Percentiles rank a stretch among this genome's conserved stretches.
phyloP scores from a whole-genome alignment of 2,888 invertebrate species.

The Lasius platythorax region DNA sequence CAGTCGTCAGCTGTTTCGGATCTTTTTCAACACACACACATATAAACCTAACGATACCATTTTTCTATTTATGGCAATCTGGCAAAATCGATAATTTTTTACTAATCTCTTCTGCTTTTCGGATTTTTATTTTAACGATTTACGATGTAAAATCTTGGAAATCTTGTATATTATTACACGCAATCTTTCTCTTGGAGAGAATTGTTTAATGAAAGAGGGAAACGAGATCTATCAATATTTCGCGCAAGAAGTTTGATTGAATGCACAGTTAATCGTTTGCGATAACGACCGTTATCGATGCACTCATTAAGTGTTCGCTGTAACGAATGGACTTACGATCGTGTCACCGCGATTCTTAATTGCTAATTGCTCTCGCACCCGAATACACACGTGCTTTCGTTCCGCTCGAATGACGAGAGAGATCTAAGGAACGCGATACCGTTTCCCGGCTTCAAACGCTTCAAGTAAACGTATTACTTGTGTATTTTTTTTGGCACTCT shows the following conservation, averaged over 20 bases:
- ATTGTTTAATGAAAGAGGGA: conserved; percentile 4
- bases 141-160: neutral
- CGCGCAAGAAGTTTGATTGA: conserved; percentile 5
- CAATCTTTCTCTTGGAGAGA: neutral
- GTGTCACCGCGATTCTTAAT: conserved; percentile 79
- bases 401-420: conserved; percentile 19
- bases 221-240: neutral
- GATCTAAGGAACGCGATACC: conserved; percentile 15
- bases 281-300: conserved; percentile 13
- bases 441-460: neutral
- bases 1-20: neutral
- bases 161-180: neutral
- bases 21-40: no score
- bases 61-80: neutral
- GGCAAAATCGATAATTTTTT: neutral
- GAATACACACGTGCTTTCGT: conserved; percentile 58
- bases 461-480: neutral
- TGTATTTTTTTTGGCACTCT: neutral
- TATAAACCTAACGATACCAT: no score
- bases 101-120: neutral
- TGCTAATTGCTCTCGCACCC: conserved; percentile 81
- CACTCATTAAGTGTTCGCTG: neutral
- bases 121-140: neutral
- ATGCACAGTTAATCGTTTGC: neutral
- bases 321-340: conserved; percentile 78